phyloP scores from a whole-genome alignment of 2,888 invertebrate species.

The Psylliodes chrysocephalus region DNA sequence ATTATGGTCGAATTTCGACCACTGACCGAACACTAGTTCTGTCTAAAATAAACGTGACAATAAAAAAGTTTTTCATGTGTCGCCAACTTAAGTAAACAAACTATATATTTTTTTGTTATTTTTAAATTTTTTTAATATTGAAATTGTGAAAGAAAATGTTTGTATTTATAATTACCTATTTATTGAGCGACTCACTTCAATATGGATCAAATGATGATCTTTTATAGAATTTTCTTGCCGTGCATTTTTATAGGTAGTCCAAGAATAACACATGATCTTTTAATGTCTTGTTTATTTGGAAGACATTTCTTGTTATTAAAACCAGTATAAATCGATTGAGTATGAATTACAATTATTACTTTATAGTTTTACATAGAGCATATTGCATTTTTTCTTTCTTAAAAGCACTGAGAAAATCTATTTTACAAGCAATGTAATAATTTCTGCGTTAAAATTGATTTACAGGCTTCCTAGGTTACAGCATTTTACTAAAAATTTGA shows the following conservation, averaged over 20 bases:
- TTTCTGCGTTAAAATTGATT: conserved; percentile 28
- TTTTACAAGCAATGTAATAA: conserved; percentile 53
- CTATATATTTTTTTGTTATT: no score
- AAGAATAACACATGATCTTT: conserved; percentile 45
- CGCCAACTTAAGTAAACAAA: no score
- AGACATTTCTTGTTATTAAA: conserved; percentile 64
- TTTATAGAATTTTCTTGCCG: no score
- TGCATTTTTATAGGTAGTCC: neutral
- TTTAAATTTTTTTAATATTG: no score
- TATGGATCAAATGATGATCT: no score
- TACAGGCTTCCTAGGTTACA: conserved; percentile 26
- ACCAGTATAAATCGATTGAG: conserved; percentile 64
- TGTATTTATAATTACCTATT: no score
- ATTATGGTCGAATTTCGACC: no score
- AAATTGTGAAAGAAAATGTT: no score
- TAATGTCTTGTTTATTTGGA: conserved; percentile 65
- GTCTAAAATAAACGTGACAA: no score
- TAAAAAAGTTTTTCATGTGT: no score
- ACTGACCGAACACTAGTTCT: no score
- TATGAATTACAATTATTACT: conserved; percentile 62
- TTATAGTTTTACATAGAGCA: conserved; percentile 45
- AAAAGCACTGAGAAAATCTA: conserved; percentile 49
- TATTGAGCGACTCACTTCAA: no score
- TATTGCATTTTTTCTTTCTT: conserved; percentile 44
- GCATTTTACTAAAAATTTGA: conserved; percentile 15